Evolutionary conservation across 1,140 invertebrate species (phyloP).

Genomic region (Diorhabda carinulata): DNA sequence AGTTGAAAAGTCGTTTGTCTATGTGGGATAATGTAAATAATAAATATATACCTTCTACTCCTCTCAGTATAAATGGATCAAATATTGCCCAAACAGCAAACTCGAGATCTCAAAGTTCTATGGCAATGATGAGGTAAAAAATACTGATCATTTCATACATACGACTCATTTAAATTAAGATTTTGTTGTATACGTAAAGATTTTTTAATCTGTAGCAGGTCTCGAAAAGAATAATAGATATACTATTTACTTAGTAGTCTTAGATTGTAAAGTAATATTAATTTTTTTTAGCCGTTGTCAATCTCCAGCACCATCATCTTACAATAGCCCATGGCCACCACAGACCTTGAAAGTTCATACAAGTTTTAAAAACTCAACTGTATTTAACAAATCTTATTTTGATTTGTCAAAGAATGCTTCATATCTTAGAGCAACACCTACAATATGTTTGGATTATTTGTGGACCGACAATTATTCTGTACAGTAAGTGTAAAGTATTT

Average conservation of each 20-base stretch:
- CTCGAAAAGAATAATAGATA: too few species aligned
- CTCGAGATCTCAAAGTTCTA: slow-evolving; percentile 59
- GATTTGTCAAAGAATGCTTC: slow-evolving; percentile 34
- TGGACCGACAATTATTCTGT: slow-evolving; percentile 69
- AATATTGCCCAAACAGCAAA: slow-evolving; percentile 33
- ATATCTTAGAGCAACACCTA: slow-evolving; percentile 56
- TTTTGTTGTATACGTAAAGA: too few species aligned
- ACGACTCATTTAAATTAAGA: too few species aligned
- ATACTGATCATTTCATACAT: slow-evolving; percentile 6
- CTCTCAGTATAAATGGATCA: slow-evolving; percentile 29
- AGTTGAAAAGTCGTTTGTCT: slow-evolving; percentile 38
- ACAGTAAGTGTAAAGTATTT: slow-evolving; percentile 26
- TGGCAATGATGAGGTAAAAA: slow-evolving; percentile 52
- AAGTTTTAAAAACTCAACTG: slow-evolving; percentile 4
- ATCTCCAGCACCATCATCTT: slow-evolving; percentile 36
- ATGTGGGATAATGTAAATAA: slow-evolving; percentile 37
- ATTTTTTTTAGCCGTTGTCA: slow-evolving; percentile 42
- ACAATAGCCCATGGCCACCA: slow-evolving; percentile 31
- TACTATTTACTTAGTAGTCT: too few species aligned
- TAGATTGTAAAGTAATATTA: too few species aligned
- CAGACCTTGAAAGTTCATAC: slow-evolving; percentile 10
- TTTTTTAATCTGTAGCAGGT: too few species aligned
- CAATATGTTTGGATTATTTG: slow-evolving; percentile 81
- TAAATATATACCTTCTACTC: slow-evolving; percentile 28
- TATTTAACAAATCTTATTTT: slow-evolving; percentile 30